phyloP scores from a whole-genome alignment of 2,113 vertebrate species.

The Brachionichthys hirsutus region DNA sequence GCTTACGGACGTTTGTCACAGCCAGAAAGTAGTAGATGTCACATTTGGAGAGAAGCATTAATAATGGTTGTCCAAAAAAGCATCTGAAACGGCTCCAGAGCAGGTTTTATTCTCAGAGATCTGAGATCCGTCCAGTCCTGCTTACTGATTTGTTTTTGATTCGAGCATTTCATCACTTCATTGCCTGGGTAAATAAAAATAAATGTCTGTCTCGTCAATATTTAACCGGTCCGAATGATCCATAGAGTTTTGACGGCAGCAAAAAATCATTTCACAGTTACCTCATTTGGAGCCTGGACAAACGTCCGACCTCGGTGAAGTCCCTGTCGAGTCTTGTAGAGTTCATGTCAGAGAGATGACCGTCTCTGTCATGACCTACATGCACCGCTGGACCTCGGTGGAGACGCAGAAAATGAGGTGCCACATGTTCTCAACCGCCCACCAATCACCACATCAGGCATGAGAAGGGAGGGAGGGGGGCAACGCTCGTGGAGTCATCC shows the following conservation, averaged over 20 bases:
- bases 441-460: conserved; percentile 41
- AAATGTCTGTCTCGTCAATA: conserved; percentile 10
- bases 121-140: too few species aligned
- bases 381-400: conserved; percentile 55
- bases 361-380: conserved; percentile 25
- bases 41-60: background rate
- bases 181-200: conserved; percentile 12
- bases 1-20: conserved; percentile 2
- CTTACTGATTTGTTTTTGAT: too few species aligned
- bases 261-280: conserved; percentile 11
- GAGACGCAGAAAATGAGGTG: conserved; percentile 37
- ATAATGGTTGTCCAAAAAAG: background rate
- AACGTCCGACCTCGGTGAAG: conserved; percentile 13
- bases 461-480: conserved; percentile 39
- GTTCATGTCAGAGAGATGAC: conserved; percentile 10
- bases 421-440: conserved; percentile 22
- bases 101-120: too few species aligned
- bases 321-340: conserved; percentile 3
- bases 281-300: conserved; percentile 7
- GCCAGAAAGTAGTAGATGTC: conserved; percentile 4
- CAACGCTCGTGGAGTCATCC: conserved; percentile 44
- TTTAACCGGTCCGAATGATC: background rate
- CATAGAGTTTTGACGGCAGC: conserved; percentile 6
- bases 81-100: too few species aligned
- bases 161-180: background rate